A percentile compares a stretch with the other conserved stretches of the same genome.
Evolutionary conservation across 2,888 invertebrate genomes (phyloP).

Genomic region (Subacronicta megacephala): DNA sequence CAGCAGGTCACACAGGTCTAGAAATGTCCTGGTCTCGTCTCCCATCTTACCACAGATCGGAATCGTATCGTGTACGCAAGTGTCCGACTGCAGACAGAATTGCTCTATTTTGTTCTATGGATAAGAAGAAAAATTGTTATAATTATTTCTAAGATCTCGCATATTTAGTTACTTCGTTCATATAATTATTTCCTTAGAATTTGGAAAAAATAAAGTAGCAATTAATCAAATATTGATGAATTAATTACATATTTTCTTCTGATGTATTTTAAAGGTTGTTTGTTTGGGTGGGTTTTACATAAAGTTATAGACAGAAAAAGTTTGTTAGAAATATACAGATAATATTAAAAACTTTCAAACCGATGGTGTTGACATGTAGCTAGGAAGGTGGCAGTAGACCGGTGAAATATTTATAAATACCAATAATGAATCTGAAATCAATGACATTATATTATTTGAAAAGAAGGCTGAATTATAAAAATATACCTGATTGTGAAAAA

Average conservation of each 20-base stretch:
- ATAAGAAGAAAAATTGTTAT: not conserved
- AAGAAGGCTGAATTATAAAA: no score
- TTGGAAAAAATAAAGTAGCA: no score
- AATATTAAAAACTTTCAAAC: slow-evolving; percentile 54
- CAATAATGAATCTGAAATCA: slow-evolving; percentile 62
- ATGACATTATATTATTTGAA: not conserved
- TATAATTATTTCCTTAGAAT: no score
- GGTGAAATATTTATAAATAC: slow-evolving; percentile 44
- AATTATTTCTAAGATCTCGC: no score
- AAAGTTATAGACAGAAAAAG: no score
- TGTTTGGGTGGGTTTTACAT: no score
- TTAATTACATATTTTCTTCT: no score
- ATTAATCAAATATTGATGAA: no score
- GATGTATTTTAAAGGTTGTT: no score
- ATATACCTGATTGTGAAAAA: no score
- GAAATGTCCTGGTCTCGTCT: slow-evolving; percentile 72
- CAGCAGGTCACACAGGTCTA: slow-evolving; percentile 80
- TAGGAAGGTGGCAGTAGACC: slow-evolving; percentile 69
- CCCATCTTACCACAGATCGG: slow-evolving; percentile 79
- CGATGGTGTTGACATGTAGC: slow-evolving; percentile 72
- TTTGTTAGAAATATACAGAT: no score
- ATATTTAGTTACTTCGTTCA: no score
- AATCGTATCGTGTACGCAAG: slow-evolving; percentile 81
- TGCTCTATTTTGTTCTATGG: slow-evolving; percentile 79
- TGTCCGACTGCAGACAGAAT: slow-evolving; percentile 73